These are phyloP conservation scores for Malurus cyaneus DNA, from an alignment of 2,113 vertebrate genomes.

Conservation along the genomic window DNA sequence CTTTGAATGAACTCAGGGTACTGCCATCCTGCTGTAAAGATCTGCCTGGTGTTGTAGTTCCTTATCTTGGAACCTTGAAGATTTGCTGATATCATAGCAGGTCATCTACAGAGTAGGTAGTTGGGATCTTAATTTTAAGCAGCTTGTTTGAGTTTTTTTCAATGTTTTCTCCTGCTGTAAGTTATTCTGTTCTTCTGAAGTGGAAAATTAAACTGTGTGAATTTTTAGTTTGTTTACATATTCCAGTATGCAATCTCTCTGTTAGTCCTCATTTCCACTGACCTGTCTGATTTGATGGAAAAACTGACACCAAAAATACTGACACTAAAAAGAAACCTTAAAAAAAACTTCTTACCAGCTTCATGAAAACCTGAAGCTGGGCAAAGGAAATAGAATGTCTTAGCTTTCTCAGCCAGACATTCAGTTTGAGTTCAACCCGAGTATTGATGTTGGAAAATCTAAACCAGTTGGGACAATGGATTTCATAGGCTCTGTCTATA, in stretches of 20 bases:
- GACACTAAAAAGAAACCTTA: not conserved
- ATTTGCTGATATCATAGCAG: not conserved
- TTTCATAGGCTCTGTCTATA: not conserved
- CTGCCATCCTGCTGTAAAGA: conserved; percentile 26
- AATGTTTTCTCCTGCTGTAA: not conserved
- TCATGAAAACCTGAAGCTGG: not conserved
- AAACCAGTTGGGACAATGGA: not conserved
- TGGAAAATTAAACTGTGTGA: not conserved
- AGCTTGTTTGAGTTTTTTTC: not conserved
- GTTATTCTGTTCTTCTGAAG: not conserved
- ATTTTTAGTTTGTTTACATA: not conserved
- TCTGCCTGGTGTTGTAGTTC: not conserved
- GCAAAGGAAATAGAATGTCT: not conserved
- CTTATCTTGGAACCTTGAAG: conserved; percentile 48
- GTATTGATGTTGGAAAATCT: not conserved
- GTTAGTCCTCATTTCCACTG: not conserved
- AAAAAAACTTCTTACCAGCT: not conserved
- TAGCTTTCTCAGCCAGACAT: not conserved
- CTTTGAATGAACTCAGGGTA: not conserved
- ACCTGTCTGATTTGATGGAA: not conserved
- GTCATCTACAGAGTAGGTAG: conserved; percentile 4
- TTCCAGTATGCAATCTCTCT: not conserved
- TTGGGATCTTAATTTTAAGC: not conserved
- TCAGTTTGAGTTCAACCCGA: not conserved
- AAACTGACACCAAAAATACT: not conserved